Evolutionary conservation across 1,140 invertebrate species (phyloP).

Genomic region (Drosophila seguyi): DNA sequence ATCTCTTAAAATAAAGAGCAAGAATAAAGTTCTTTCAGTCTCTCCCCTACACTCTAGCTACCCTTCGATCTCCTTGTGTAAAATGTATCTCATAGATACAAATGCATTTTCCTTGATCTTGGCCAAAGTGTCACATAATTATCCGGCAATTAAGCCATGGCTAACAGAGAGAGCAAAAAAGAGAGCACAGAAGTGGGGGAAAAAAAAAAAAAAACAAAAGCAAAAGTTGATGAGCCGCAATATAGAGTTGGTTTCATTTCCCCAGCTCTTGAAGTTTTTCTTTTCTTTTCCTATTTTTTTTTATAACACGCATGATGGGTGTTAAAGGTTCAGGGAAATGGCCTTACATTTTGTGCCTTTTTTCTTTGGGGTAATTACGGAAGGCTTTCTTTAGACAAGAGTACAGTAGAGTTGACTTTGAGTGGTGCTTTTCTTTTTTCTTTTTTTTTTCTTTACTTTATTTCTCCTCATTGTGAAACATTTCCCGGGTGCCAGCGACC

Average conservation of each 20-base stretch:
- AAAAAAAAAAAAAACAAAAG: constrained; percentile 44
- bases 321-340: constrained; percentile 45
- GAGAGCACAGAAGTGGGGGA: neutral
- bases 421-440: constrained; percentile 5
- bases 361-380: constrained; percentile 37
- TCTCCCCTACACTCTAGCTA: neutral
- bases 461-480: constrained; percentile 27
- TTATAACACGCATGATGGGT: constrained; percentile 33
- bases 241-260: constrained; percentile 40
- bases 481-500: constrained; percentile 38
- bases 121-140: constrained; percentile 39
- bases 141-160: constrained; percentile 21
- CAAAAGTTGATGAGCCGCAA: constrained; percentile 64
- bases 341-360: constrained; percentile 6
- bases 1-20: too few species aligned
- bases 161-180: neutral
- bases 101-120: constrained; percentile 14
- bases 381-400: constrained; percentile 26
- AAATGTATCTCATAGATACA: neutral
- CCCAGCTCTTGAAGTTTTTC: constrained; percentile 1
- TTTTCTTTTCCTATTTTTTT: neutral
- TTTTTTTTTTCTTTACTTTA: neutral
- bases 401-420: constrained; percentile 3
- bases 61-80: neutral
- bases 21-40: neutral